Evolutionary conservation across 2,113 vertebrate genomes (phyloP), one percentile per base, ranked within the genome.

Genomic region (Pelobates fuscus): DNA sequence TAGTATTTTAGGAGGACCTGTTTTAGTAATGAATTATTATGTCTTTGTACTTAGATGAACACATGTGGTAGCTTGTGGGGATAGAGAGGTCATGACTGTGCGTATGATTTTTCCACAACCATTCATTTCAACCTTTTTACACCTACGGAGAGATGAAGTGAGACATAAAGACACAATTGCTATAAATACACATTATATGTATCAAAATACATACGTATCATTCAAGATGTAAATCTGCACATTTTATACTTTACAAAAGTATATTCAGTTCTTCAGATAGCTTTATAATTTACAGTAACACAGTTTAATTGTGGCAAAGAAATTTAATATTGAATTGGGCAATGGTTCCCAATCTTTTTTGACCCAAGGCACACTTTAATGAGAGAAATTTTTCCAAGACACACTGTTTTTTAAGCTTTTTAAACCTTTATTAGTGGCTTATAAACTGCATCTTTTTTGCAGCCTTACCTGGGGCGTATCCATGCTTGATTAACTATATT

Each of bases 21-120:
- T 90, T 94, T 94, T 85, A 82, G 85, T 93, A 92, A 92, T 94
- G 89, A 91, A 87, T 90, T 88, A 90, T 89, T 90, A 87, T 90
- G 88, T 82, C 82, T 82, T 87, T 88, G 84, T 84, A 89, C 88
- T 83, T 84, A 87, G 89, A 88, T 88, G 82, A 89, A 84, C 83
- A 86, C 82, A 90, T 89, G 89, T 84, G 83, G 69, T 76, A 81
- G 83, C 66, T 70, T 32, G 78, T 72, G 82, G 1, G 10, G 82
- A 59, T 63, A 26, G 78, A 75, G 82, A 11, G 73, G 17, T 14
- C 62, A 67, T 80, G 82, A 81, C 80, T 25, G n/a, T 78, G 82
- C 71, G 75, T 68, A 80, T 15, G 67, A n/a, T 67, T 60, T 75
- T 75, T 49, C 64, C 37, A 67, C 66, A 27, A 60, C 25, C 37